phyloP scores from a whole-genome alignment of 2,113 vertebrate genomes.

The Perognathus longimembris region DNA sequence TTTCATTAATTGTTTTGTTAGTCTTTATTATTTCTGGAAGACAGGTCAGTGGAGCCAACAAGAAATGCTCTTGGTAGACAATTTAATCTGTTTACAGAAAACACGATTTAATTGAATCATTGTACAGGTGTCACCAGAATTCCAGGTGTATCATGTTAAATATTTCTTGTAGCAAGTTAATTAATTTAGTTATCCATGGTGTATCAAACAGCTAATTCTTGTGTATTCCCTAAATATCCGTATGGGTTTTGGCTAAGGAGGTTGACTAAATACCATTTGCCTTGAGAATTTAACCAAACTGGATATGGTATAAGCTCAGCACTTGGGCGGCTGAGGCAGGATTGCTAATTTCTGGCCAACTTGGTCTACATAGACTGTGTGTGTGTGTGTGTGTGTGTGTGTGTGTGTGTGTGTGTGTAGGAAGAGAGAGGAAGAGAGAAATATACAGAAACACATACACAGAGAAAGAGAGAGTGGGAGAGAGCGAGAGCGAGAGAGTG shows the following conservation, averaged over 20 bases:
- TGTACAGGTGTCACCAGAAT: slow-evolving; percentile 42
- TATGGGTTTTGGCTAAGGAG: slow-evolving; percentile 1
- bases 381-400: no score
- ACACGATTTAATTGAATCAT: slow-evolving; percentile 51
- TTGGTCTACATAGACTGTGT: background rate
- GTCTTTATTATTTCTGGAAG: slow-evolving; percentile 70
- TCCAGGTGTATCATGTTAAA: slow-evolving; percentile 46
- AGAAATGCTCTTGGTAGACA: slow-evolving; percentile 45
- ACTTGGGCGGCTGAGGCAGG: background rate
- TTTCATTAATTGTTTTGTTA: slow-evolving; percentile 72
- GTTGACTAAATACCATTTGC: background rate
- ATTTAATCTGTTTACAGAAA: slow-evolving; percentile 62
- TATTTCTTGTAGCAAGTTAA: slow-evolving; percentile 42
- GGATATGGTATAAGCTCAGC: background rate
- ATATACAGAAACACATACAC: background rate
- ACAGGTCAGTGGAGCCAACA: slow-evolving; percentile 39
- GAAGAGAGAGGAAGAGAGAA: background rate
- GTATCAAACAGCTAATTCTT: slow-evolving; percentile 29
- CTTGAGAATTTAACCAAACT: slow-evolving; percentile 8
- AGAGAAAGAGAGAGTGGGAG: background rate
- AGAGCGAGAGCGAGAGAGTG: background rate
- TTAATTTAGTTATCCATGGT: slow-evolving; percentile 59
- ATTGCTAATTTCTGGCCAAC: background rate
- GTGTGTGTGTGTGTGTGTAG: no score
- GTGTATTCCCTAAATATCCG: slow-evolving; percentile 19